These are phyloP conservation scores for Vidua chalybeata DNA, from an alignment of 2,113 vertebrate species.

Conservation along the genomic window DNA sequence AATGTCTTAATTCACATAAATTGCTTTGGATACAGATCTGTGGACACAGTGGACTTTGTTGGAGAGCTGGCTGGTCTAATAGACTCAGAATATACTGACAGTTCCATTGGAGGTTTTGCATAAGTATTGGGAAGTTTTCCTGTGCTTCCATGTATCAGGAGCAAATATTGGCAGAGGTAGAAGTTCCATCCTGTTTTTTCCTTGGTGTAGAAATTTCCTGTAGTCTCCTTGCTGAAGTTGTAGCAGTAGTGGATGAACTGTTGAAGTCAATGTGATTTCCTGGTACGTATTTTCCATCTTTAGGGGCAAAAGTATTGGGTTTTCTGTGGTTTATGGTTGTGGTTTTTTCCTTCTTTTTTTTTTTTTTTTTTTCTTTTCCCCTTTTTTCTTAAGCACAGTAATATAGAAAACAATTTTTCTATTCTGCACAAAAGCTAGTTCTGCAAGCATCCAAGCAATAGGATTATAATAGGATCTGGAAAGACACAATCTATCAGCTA, in stretches of 20 bases:
- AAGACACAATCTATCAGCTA: not conserved
- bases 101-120: constrained; percentile 73
- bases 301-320: constrained; percentile 53
- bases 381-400: not conserved
- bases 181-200: constrained; percentile 4
- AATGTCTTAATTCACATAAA: constrained; percentile 81
- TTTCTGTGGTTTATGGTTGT: not conserved
- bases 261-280: constrained; percentile 77
- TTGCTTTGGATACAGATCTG: constrained; percentile 79
- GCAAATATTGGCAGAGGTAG: constrained; percentile 45
- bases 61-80: constrained; percentile 69
- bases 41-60: constrained; percentile 63
- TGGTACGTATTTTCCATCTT: constrained; percentile 83
- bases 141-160: constrained; percentile 66
- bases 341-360: not conserved
- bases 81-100: constrained; percentile 69
- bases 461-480: not conserved
- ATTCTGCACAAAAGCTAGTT: not conserved
- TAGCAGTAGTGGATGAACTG: constrained; percentile 68
- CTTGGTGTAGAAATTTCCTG: constrained; percentile 58
- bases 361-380: no score
- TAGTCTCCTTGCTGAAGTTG: constrained; percentile 56
- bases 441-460: not conserved
- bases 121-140: constrained; percentile 78
- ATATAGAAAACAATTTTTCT: not conserved